Evolutionary conservation across 2,113 vertebrate species (phyloP), one percentile per base, ranked within the genome.

Genomic region (Thalassarche chlororhynchos): DNA sequence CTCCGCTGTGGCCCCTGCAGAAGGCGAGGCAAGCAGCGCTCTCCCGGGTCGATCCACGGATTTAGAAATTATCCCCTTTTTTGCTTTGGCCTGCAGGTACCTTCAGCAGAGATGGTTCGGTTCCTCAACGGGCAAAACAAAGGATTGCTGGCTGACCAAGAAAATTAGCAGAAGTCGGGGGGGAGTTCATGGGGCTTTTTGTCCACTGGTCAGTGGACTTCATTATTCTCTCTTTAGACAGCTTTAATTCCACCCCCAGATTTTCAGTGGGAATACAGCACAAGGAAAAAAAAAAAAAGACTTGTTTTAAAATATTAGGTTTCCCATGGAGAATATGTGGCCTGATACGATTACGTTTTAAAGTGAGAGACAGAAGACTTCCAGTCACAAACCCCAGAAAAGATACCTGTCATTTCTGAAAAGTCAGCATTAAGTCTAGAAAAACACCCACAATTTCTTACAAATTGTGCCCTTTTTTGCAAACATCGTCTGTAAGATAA

Each of bases 101-200:
- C 38, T 19, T 32, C 25, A 21, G 42, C 68, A 34, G 40, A 24
- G 46, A 12, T 2, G 13, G 42, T 24, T 32, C 0, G 0, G 19
- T 14, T 36, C 34, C 70, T 42, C 29, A 14, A 4, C 1, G 1
- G 16, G 49, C 28, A 54, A 31, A 68, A 17, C 29, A 17, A 46
- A 66, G 36, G 57, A 3, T 14, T 49, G 11, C 36, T 28, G 25
- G 51, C 36, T 32, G 36, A 49, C 1, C 2, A 31, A 23, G 36
- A 13, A 13, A 55, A 36, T 8, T 1, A 62, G 36, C 6, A 20
- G 58, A 21, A 72, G n/a, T 4, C 1, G 3, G 15, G 14, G 18
- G 19, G 14, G 5, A 17, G 10, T 17, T 64, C 21, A 13, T 10
- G 38, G 38, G 25, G 18, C 5, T 36, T 40, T 38, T 38, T 71